Evolutionary conservation across 2,797 vertebrate genomes (phyloP), one percentile per base, ranked within the genome.

Genomic region (Schizothorax lantsangensis): DNA sequence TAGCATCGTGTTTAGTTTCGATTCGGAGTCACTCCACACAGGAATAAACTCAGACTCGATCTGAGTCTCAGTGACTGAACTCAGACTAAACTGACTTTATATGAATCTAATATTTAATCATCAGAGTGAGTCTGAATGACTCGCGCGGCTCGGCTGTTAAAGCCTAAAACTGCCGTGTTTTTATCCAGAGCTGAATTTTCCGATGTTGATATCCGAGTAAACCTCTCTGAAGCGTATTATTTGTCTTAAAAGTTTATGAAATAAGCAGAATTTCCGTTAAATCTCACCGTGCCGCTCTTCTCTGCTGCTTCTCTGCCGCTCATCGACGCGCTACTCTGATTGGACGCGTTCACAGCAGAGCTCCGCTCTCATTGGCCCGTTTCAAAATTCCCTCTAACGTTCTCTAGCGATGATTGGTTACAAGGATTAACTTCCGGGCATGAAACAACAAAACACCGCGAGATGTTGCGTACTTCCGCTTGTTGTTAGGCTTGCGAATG

Each of bases 281-380:
- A 3, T 21, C 83, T 85, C 36, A 79, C 80, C 38, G 75, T 52
- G 62, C n/a, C n/a, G n/a, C 33, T 12, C 45, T 62, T n/a, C 21
- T 17, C 4, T 10, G 54, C 21, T 14, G 62, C 74, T 36, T 14
- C 82, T 33, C 19, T 11, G 6, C 40, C 79, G 62, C 80, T 73
- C 68, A 26, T 30, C 26, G 54, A 43, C 12, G 19, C 6, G 2
- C 23, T 6, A 0, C 0, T 66, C 9, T 1, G 79, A 54, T 6
- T 72, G 80, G 30, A 23, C 15, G 59, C 0, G 1, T 78, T 68
- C 10, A 38, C 64, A 38, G 15, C 33, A 17, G 19, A 47, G 21
- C 4, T 23, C 40, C 10, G 21, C 19, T 26, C 84, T 92, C 91
- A 96, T 96, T 96, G 95, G 95, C 77, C 57, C 11, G 87, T 75